These are phyloP conservation scores for Anthoscopus minutus DNA, from an alignment of 2,113 vertebrate species.

Conservation along the genomic window DNA sequence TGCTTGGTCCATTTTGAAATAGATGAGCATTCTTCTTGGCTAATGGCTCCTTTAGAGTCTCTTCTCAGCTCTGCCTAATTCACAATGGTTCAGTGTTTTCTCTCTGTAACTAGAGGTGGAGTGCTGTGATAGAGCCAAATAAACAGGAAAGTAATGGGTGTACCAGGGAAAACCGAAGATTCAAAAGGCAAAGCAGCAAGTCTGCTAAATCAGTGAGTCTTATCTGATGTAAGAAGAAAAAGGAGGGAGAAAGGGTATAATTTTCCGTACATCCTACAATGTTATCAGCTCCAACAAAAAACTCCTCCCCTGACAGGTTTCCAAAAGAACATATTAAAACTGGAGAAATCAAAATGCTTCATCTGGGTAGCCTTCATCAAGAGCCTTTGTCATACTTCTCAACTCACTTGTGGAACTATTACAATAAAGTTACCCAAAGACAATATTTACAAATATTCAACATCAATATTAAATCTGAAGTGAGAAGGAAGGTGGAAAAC, in stretches of 20 bases:
- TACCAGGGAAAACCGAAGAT: neutral
- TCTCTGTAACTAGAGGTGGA: neutral
- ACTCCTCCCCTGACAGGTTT: neutral
- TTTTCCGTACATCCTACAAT: neutral
- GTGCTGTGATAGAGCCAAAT: neutral
- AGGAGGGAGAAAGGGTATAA: neutral
- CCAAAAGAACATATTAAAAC: neutral
- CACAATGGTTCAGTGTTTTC: constrained; percentile 15
- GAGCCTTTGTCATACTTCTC: neutral
- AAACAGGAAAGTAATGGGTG: neutral
- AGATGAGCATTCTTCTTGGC: neutral
- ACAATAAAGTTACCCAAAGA: neutral
- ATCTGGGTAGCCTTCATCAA: neutral
- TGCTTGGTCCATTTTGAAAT: neutral
- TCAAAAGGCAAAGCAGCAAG: neutral
- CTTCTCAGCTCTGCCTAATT: neutral
- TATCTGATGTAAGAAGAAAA: neutral
- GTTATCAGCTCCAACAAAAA: neutral
- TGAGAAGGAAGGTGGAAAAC: neutral
- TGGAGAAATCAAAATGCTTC: neutral
- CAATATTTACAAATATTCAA: neutral
- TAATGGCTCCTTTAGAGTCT: neutral
- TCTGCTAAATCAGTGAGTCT: neutral
- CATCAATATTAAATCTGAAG: neutral
- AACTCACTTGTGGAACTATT: neutral